These are phyloP conservation scores for Callyntrura guangdongensis DNA, from an alignment of 2,888 invertebrate genomes.

Conservation along the genomic window DNA sequence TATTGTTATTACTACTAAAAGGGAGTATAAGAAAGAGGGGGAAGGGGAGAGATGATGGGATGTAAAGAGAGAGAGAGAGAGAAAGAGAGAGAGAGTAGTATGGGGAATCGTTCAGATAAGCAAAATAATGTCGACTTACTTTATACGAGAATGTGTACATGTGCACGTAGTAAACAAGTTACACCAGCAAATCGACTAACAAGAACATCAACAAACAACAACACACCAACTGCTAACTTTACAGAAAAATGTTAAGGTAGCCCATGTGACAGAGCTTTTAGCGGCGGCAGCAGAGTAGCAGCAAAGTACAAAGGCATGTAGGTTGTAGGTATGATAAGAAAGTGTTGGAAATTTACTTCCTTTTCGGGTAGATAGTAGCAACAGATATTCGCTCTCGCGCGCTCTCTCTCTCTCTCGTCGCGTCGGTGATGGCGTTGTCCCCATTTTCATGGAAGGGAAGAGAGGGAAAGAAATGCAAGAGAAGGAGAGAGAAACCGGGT, in stretches of 20 bases:
- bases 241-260: conserved; percentile 21
- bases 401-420: background rate
- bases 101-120: conserved; percentile 33
- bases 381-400: conserved; percentile 32
- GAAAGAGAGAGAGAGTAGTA: background rate
- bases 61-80: background rate
- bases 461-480: background rate
- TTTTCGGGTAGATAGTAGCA: conserved; percentile 58
- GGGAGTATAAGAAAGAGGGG: background rate
- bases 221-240: background rate
- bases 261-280: background rate
- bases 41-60: background rate
- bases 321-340: conserved; percentile 31
- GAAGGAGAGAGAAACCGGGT: too few species aligned
- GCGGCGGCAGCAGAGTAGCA: background rate
- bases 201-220: conserved; percentile 14
- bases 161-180: conserved; percentile 24
- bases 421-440: background rate
- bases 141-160: background rate
- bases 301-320: conserved; percentile 51
- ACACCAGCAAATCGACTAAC: conserved; percentile 25
- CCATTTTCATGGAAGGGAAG: conserved; percentile 18
- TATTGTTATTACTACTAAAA: background rate
- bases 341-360: conserved; percentile 61
- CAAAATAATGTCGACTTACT: conserved; percentile 46